Conservation (phyloP, 1,140 invertebrate genomes). For the Tachypleus tridentatus region DNA sequence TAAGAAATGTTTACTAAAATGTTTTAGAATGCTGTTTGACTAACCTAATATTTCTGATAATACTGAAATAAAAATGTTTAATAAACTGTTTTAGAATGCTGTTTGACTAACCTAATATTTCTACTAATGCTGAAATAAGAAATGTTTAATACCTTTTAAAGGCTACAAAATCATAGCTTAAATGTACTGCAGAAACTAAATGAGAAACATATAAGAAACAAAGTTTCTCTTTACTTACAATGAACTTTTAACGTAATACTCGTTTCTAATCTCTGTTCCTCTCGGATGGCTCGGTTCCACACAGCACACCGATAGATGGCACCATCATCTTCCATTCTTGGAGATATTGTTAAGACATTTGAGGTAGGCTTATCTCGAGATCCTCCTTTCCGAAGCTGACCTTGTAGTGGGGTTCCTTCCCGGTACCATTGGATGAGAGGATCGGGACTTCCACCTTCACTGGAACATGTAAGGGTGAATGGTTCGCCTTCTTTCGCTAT, state of each 20-base stretch:
- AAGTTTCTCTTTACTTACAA: constrained; percentile 49
- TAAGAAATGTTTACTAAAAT: no score
- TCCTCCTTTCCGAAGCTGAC: constrained; percentile 49
- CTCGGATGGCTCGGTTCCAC: constrained; percentile 70
- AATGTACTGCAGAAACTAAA: no score
- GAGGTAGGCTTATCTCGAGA: constrained; percentile 55
- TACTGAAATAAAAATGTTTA: no score
- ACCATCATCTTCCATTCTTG: constrained; percentile 67
- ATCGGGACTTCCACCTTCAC: constrained; percentile 72
- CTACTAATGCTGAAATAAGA: no score
- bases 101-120: no score
- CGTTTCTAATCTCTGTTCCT: constrained; percentile 60
- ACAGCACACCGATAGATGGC: constrained; percentile 69
- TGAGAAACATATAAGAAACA: no score
- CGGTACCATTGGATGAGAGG: constrained; percentile 53
- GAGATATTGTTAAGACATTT: constrained; percentile 56
- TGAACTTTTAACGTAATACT: constrained; percentile 69
- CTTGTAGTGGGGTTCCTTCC: constrained; percentile 48
- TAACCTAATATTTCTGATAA: no score
- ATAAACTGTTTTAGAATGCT: no score
- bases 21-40: no score
- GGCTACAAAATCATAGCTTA: no score
- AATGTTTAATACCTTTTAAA: no score
- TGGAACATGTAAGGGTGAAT: constrained; percentile 57
- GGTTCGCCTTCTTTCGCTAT: constrained; percentile 62